Base-by-base conservation (phyloP, 2,113 vertebrate genomes). In the Cranoglanis bouderius region DNA sequence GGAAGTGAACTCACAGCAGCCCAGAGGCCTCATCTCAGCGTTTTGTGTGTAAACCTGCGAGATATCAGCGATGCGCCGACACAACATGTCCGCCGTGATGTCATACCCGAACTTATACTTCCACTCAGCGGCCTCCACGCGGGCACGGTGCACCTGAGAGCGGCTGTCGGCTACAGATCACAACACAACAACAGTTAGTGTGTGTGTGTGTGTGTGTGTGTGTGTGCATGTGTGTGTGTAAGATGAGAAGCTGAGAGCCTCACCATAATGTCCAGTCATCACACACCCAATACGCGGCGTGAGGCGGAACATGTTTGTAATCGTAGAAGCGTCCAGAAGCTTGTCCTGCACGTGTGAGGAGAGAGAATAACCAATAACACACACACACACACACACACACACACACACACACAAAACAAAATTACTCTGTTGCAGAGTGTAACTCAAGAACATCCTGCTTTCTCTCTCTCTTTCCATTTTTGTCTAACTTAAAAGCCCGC, bases 1-100 rank as follows among this genome's bases (percentile, higher is more conserved):
- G 53, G 29, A 29, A 26, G 85, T 43, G 10, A 8, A 92, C 96
- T 96, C 92, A 96, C 96, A 95, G 94, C 96, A 96, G 92, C 96
- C 96, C 8, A 96, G 92, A 8, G 96, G 96, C 65, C 96, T 95
- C 96, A 96, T 96, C 88, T 96, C 96, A 0, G 96, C 96, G 0
- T 96, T 96, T 57, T 96, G 96, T 0, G 96, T 96, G 94, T 96
- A 96, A 19, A 96, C 95, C 93, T 96, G 96, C 0, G 95, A 96
- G 91, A 96, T 95, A 70, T 96, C 95, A 0, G 96, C 96, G 91
- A 96, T 43, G 65, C 95, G 92, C 18, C 95, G 95, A 87, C 95
- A 96, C 93, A 96, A 90, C 93, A 93, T 92, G 74, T 96, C 96
- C 0, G 93, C 94, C 0, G 65, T 93, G 93, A 96, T 96, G 90